A percentile compares a stretch with the other conserved stretches of the same genome.
Conservation (phyloP, 2,113 vertebrate genomes). For the Neodontobutis hainanensis region DNA sequence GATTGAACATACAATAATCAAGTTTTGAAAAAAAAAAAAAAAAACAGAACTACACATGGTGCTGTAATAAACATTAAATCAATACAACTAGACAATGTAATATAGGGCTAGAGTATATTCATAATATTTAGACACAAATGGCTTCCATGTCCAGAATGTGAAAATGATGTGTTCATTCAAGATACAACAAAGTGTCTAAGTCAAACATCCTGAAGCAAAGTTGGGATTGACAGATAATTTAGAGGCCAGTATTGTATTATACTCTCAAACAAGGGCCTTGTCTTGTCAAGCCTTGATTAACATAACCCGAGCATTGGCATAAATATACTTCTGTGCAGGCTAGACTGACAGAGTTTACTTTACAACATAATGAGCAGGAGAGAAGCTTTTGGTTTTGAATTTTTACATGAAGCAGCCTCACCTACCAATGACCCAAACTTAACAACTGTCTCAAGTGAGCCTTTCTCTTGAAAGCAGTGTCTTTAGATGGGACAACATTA, state of each 20-base stretch:
- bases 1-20: too few relatives aligned
- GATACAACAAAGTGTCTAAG: conserved; percentile 10
- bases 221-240: conserved; percentile 11
- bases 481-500: conserved; percentile 21
- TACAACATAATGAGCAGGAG: conserved; percentile 11
- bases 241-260: neutral
- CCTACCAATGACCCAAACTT: neutral
- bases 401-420: neutral
- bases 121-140: too few relatives aligned
- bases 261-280: conserved; percentile 1
- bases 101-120: too few relatives aligned
- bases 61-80: too few relatives aligned
- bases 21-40: too few relatives aligned
- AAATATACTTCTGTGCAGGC: conserved; percentile 5
- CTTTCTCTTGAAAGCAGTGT: conserved; percentile 15
- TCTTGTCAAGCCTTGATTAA: conserved; percentile 13
- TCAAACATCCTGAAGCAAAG: conserved; percentile 33
- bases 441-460: neutral
- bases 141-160: too few relatives aligned
- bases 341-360: conserved; percentile 18
- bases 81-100: too few relatives aligned
- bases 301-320: neutral
- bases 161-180: neutral
- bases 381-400: neutral
- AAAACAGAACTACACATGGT: too few relatives aligned